Conservation (phyloP, 2,797 vertebrate species). For the Mormyrops attenuatus region DNA sequence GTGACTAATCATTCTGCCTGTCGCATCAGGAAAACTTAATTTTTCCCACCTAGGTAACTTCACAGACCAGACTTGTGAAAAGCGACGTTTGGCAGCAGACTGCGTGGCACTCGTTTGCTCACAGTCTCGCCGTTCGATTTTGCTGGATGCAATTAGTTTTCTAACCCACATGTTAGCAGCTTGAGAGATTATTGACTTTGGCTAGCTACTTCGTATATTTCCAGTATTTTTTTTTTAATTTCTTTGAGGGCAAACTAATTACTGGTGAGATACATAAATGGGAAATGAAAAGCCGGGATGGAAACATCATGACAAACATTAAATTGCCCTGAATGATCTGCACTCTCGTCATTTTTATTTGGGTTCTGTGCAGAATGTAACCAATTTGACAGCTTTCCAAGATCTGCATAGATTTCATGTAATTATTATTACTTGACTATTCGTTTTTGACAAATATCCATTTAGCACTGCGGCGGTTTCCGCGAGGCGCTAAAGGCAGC, state of each 20-base stretch:
- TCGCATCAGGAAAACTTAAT: too few relatives aligned
- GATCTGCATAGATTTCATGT: conserved; percentile 8
- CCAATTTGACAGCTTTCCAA: background rate
- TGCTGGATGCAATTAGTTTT: conserved; percentile 58
- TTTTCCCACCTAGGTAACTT: background rate
- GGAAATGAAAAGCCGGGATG: background rate
- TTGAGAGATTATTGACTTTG: conserved; percentile 47
- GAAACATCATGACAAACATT: conserved; percentile 2
- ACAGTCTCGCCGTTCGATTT: conserved; percentile 46
- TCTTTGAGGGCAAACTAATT: conserved; percentile 14
- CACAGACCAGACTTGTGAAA: conserved; percentile 39
- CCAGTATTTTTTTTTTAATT: conserved; percentile 4
- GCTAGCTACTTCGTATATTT: conserved; percentile 33
- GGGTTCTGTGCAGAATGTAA: background rate
- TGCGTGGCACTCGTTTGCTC: conserved; percentile 46
- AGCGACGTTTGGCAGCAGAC: conserved; percentile 36
- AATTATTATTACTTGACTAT: conserved; percentile 6
- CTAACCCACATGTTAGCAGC: conserved; percentile 42
- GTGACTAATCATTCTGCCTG: background rate
- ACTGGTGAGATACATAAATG: conserved; percentile 13
- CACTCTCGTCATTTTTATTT: conserved; percentile 11
- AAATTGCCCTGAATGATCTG: conserved; percentile 8
- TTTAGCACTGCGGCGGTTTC: background rate
- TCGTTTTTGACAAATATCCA: background rate
- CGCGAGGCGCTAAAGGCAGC: background rate